These are phyloP conservation scores for Ancistrus triradiatus DNA, from an alignment of 2,113 vertebrate species.

Conservation along the genomic window DNA sequence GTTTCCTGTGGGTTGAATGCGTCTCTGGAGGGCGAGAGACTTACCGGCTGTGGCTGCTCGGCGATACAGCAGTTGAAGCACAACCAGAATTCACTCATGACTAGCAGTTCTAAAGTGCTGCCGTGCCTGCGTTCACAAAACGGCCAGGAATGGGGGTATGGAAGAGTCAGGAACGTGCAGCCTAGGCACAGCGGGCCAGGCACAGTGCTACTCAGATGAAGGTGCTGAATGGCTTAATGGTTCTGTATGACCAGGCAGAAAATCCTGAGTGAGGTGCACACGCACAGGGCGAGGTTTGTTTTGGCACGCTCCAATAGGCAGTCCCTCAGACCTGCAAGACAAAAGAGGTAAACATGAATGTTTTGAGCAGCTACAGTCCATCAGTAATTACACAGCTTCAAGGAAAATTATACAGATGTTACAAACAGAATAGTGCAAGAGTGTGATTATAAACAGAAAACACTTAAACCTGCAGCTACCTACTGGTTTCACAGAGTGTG, in stretches of 20 bases:
- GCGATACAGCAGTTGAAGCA: slow-evolving; percentile 93
- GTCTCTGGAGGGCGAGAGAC: slow-evolving; percentile 46
- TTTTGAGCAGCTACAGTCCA: neutral
- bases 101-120: slow-evolving; percentile 56
- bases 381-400: neutral
- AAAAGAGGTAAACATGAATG: slow-evolving; percentile 12
- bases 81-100: slow-evolving; percentile 88
- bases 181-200: neutral
- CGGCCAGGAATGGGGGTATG: neutral
- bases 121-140: slow-evolving; percentile 19
- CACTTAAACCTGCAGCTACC: neutral
- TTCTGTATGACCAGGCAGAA: slow-evolving; percentile 2
- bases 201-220: neutral
- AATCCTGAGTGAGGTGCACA: slow-evolving; percentile 45
- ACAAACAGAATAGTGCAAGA: neutral
- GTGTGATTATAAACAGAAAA: neutral
- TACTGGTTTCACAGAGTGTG: slow-evolving; percentile 6
- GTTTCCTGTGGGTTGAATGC: slow-evolving; percentile 16
- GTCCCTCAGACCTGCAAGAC: slow-evolving; percentile 37
- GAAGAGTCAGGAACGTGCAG: neutral
- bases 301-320: neutral
- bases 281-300: slow-evolving; percentile 7
- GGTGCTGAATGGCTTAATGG: slow-evolving; percentile 3
- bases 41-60: slow-evolving; percentile 86
- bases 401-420: neutral